Conservation (phyloP, 2,888 invertebrate species). For the Charanyca ferruginea region DNA sequence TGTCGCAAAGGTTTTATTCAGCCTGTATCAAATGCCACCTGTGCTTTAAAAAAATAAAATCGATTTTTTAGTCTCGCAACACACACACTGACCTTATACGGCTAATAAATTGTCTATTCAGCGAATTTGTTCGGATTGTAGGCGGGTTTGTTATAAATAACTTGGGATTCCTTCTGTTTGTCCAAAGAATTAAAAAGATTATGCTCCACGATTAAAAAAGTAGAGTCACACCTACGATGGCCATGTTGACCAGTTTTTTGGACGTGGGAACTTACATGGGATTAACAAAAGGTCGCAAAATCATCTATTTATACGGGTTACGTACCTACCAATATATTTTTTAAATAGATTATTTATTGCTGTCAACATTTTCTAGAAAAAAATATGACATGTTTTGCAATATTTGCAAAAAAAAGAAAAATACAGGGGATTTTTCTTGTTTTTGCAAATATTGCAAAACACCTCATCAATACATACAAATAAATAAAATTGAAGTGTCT, state of each 20-base stretch:
- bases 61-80: conserved; percentile 68
- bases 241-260: conserved; percentile 64
- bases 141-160: conserved; percentile 82
- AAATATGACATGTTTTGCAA: no score
- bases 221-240: conserved; percentile 67
- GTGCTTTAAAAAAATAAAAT: conserved; percentile 62
- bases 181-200: conserved; percentile 70
- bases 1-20: conserved; percentile 65
- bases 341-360: background rate
- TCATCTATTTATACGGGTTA: conserved; percentile 16
- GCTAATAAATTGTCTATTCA: conserved; percentile 87
- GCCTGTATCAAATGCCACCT: conserved; percentile 57
- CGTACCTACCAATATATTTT: no score
- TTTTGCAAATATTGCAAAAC: no score
- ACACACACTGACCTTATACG: conserved; percentile 73
- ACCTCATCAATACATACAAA: no score
- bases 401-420: no score
- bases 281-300: conserved; percentile 34
- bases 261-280: conserved; percentile 52
- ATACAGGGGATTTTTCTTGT: no score
- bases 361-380: no score
- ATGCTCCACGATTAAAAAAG: conserved; percentile 64
- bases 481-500: no score
- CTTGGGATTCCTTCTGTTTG: conserved; percentile 70
- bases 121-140: conserved; percentile 85